Conservation (phyloP, 2,888 invertebrate genomes). For the Drosophila melanocephala region DNA sequence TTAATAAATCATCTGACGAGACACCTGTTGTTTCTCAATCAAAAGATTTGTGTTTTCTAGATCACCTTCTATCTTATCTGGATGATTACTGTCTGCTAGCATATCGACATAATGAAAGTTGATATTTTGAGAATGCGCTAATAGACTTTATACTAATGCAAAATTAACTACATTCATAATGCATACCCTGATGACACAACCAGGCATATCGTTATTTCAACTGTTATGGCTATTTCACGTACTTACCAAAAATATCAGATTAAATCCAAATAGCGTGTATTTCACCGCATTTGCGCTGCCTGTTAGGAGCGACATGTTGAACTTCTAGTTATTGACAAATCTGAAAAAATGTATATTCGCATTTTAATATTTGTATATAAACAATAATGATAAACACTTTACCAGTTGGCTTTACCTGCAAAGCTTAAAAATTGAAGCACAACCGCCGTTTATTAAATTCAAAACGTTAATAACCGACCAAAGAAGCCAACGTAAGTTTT, state of each 20-base stretch:
- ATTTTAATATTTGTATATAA: neutral
- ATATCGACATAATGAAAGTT: constrained; percentile 10
- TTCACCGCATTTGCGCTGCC: constrained; percentile 88
- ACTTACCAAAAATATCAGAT: constrained; percentile 91
- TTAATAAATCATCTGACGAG: neutral
- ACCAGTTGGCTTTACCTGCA: constrained; percentile 12
- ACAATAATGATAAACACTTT: neutral
- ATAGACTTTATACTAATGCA: constrained; percentile 14
- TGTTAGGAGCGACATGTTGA: constrained; percentile 83
- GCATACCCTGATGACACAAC: constrained; percentile 38
- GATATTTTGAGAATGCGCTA: neutral
- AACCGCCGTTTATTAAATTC: constrained; percentile 44
- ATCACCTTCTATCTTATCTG: constrained; percentile 28
- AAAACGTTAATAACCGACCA: constrained; percentile 50
- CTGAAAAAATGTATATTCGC: constrained; percentile 9
- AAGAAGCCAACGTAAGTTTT: constrained; percentile 21
- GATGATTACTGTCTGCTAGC: neutral
- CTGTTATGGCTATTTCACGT: neutral
- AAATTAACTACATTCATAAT: constrained; percentile 7
- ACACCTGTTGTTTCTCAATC: neutral
- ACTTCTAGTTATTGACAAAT: constrained; percentile 23
- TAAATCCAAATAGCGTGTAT: constrained; percentile 90
- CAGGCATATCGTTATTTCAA: neutral
- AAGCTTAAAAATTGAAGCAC: constrained; percentile 23
- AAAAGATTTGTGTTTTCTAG: neutral